Percentiles rank a stretch among this genome's conserved stretches.
phyloP scores from a whole-genome alignment of 1,140 invertebrate genomes.

The Brachionus manjavacas region DNA sequence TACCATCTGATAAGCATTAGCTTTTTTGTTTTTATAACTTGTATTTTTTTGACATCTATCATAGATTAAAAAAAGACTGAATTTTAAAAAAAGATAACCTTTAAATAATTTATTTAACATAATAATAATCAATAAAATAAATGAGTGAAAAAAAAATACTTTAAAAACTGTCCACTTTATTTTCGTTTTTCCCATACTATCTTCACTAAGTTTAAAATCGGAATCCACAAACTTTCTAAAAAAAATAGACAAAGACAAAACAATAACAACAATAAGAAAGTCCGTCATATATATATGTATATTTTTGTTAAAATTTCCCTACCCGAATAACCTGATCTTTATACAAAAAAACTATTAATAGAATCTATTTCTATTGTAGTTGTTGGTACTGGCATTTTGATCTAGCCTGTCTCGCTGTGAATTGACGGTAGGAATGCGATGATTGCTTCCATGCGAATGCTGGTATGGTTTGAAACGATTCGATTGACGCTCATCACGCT shows the following conservation, averaged over 20 bases:
- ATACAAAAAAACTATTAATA: neutral
- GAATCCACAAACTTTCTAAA: neutral
- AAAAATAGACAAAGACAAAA: neutral
- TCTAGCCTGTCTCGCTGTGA: constrained; percentile 2
- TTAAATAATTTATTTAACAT: constrained; percentile 2
- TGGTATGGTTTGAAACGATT: neutral
- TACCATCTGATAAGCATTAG: too few relatives aligned
- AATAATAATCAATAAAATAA: neutral
- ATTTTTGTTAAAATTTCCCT: neutral
- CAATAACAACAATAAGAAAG: neutral
- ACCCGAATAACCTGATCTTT: neutral
- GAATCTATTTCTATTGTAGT: constrained; percentile 15
- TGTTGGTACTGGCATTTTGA: neutral
- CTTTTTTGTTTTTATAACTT: too few relatives aligned
- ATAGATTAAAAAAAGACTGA: neutral
- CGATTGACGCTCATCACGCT: neutral
- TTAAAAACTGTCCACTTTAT: neutral
- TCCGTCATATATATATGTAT: neutral
- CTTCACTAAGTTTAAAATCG: neutral
- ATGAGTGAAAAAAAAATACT: neutral
- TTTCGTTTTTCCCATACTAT: neutral
- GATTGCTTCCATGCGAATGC: neutral
- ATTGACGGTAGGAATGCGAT: constrained; percentile 9
- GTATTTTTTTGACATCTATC: too few relatives aligned
- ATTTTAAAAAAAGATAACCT: neutral